These are phyloP conservation scores for Anthoptus insignis DNA, from an alignment of 2,888 invertebrate species.

Conservation along the genomic window DNA sequence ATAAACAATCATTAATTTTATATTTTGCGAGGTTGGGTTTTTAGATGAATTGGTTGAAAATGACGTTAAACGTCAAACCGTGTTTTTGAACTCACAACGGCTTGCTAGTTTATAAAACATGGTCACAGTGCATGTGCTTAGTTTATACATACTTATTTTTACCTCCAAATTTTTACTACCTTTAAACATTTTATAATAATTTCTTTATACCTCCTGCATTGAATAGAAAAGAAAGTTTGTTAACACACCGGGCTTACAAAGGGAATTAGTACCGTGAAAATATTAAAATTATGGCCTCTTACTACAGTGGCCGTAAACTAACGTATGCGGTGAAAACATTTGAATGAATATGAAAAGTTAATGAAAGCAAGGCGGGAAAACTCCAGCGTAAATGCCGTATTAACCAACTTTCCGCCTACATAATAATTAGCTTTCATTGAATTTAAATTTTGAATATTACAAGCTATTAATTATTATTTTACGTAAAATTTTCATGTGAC, in stretches of 20 bases:
- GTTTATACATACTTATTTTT: too few relatives aligned
- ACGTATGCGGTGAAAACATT: constrained; percentile 24
- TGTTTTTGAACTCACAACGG: too few relatives aligned
- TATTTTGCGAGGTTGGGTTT: too few relatives aligned
- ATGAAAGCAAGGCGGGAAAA: constrained; percentile 18
- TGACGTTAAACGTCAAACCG: too few relatives aligned
- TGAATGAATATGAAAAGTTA: constrained; percentile 31
- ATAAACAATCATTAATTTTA: too few relatives aligned
- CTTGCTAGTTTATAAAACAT: too few relatives aligned
- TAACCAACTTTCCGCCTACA: constrained; percentile 16
- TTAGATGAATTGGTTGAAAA: too few relatives aligned
- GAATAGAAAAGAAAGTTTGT: constrained; percentile 8
- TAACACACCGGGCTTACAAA: constrained; percentile 7
- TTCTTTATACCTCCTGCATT: background rate
- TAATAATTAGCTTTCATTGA: background rate
- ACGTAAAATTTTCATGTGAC: background rate
- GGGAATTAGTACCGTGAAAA: constrained; percentile 26
- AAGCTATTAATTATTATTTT: background rate
- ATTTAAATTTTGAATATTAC: background rate
- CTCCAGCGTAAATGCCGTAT: constrained; percentile 2
- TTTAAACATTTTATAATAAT: background rate
- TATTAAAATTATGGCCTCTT: constrained; percentile 19
- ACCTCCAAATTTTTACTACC: too few relatives aligned
- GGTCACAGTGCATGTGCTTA: too few relatives aligned
- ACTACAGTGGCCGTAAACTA: constrained; percentile 20